A percentile compares a stretch with the other conserved stretches of the same genome.
phyloP scores from a whole-genome alignment of 2,113 vertebrate genomes.

The Neodon shergylaensis region DNA sequence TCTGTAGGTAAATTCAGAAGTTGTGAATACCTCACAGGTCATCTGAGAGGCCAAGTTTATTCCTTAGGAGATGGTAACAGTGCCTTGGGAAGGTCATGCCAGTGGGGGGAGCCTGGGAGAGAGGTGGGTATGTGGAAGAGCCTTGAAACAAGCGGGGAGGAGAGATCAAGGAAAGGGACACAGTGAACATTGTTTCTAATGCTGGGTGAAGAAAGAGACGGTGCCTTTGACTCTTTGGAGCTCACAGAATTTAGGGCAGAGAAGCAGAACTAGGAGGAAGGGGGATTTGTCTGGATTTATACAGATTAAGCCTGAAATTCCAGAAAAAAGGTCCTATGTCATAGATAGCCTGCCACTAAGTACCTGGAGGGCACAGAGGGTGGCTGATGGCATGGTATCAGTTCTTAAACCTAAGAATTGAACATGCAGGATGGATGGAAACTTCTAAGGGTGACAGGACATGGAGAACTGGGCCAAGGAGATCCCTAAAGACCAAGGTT shows the following conservation, averaged over 20 bases:
- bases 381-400: not conserved
- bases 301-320: too few species aligned
- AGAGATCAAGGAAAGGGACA: not conserved
- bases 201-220: not conserved
- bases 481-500: not conserved
- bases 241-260: not conserved
- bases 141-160: not conserved
- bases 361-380: fast-evolving
- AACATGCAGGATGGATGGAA: not conserved
- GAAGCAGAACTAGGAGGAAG: not conserved
- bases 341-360: not conserved
- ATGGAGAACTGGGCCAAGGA: not conserved
- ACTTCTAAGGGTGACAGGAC: not conserved
- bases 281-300: not conserved
- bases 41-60: not conserved
- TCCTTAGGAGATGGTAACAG: not conserved
- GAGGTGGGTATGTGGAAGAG: too few species aligned
- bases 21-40: not conserved
- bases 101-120: not conserved
- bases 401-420: not conserved
- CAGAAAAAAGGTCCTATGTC: not conserved
- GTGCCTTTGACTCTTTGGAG: not conserved
- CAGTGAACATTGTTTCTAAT: not conserved
- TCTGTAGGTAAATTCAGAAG: not conserved
- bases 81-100: too few species aligned